Evolutionary conservation across 1,140 invertebrate species (phyloP).

Genomic region (Drosophila busckii): DNA sequence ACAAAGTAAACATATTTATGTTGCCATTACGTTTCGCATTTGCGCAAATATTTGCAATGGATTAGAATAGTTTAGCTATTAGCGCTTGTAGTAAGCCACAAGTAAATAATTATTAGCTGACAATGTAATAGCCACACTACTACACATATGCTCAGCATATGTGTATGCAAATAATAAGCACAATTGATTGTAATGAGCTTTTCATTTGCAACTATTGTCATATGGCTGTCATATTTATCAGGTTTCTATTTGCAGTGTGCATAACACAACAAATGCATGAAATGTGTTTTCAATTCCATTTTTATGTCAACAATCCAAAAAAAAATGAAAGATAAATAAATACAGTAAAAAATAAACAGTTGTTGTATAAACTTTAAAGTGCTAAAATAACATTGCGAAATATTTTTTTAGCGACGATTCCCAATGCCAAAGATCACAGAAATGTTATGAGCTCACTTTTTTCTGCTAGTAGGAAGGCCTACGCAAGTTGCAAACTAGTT

Average conservation of each 20-base stretch:
- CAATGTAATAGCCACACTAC: constrained; percentile 40
- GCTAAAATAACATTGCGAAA: too few relatives aligned
- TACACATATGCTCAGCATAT: neutral
- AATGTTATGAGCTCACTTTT: too few relatives aligned
- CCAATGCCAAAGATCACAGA: too few relatives aligned
- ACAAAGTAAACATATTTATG: neutral
- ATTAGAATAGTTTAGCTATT: constrained; percentile 51
- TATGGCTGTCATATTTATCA: constrained; percentile 15
- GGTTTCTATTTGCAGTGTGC: too few relatives aligned
- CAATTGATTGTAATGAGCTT: constrained; percentile 22
- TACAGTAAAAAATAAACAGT: too few relatives aligned
- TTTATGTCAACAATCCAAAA: too few relatives aligned
- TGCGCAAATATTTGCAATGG: constrained; percentile 45
- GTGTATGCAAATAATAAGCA: constrained; percentile 2
- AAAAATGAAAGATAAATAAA: too few relatives aligned
- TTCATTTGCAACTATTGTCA: constrained; percentile 29
- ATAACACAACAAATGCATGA: neutral
- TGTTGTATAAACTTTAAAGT: too few relatives aligned
- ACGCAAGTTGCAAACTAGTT: too few relatives aligned
- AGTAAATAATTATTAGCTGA: constrained; percentile 66
- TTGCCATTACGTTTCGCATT: constrained; percentile 28
- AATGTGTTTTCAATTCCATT: neutral
- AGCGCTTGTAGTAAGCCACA: constrained; percentile 20
- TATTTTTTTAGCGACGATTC: too few relatives aligned
- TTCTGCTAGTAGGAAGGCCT: too few relatives aligned